Conservation (phyloP, 2,888 invertebrate species). For the Drosophila ochracea region DNA sequence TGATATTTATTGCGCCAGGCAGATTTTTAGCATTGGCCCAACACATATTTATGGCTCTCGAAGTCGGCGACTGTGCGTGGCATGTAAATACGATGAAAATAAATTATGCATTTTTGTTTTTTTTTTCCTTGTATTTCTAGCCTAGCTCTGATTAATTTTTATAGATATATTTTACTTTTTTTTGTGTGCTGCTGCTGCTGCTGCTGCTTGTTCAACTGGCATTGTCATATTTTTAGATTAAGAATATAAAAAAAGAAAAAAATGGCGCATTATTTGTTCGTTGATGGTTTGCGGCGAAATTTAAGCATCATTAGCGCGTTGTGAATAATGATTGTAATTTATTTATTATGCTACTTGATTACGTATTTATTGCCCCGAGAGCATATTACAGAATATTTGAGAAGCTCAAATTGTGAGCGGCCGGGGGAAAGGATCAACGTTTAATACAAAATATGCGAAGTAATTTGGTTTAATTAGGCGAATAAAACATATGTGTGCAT, state of each 20-base stretch:
- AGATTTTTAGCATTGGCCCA: slow-evolving; percentile 29
- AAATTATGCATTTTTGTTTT: slow-evolving; percentile 40
- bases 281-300: slow-evolving; percentile 31
- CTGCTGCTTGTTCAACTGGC: slow-evolving; percentile 30
- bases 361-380: slow-evolving; percentile 21
- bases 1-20: slow-evolving; percentile 45
- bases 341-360: slow-evolving; percentile 54
- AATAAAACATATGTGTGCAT: background rate
- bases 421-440: background rate
- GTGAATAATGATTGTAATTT: slow-evolving; percentile 57
- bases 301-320: slow-evolving; percentile 62
- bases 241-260: slow-evolving; percentile 1
- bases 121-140: background rate
- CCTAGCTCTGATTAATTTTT: slow-evolving; percentile 58
- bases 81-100: slow-evolving; percentile 43
- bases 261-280: slow-evolving; percentile 28
- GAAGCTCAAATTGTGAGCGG: background rate
- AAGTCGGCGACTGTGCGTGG: slow-evolving; percentile 23
- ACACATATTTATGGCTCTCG: slow-evolving; percentile 37
- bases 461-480: slow-evolving; percentile 13
- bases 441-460: slow-evolving; percentile 12
- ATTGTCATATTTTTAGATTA: slow-evolving; percentile 48
- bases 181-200: background rate
- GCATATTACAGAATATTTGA: background rate
- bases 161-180: slow-evolving; percentile 29